These are phyloP conservation scores for Caenorhabditis virilis DNA, from an alignment of 2,888 invertebrate genomes.

Conservation along the genomic window DNA sequence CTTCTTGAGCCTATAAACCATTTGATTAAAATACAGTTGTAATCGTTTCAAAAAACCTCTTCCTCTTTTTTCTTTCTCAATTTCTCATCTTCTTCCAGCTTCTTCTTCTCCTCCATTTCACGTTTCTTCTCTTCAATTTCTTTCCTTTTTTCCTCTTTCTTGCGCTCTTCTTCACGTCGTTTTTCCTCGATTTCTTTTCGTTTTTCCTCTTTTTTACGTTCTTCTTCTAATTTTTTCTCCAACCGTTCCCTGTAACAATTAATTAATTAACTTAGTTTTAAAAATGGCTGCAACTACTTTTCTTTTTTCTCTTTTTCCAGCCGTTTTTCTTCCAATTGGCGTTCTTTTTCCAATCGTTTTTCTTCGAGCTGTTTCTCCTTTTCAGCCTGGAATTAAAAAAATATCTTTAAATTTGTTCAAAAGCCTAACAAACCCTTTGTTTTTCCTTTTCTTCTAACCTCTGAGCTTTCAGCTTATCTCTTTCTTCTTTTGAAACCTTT, in stretches of 20 bases:
- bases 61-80: slow-evolving; percentile 49
- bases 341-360: slow-evolving; percentile 43
- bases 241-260: slow-evolving; percentile 25
- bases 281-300: slow-evolving; percentile 12
- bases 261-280: not conserved
- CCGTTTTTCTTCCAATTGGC: slow-evolving; percentile 42
- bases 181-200: slow-evolving; percentile 29
- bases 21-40: not conserved
- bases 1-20: slow-evolving; percentile 42
- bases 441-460: slow-evolving; percentile 31
- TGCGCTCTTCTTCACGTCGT: slow-evolving; percentile 37
- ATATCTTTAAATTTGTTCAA: no score
- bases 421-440: no score
- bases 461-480: slow-evolving; percentile 21
- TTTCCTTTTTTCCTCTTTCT: slow-evolving; percentile 38
- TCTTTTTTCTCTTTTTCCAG: slow-evolving; percentile 49
- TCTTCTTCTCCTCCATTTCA: slow-evolving; percentile 33
- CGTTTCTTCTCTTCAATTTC: slow-evolving; percentile 36
- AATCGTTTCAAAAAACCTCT: slow-evolving; percentile 22
- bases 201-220: slow-evolving; percentile 36
- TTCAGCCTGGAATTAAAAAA: no score
- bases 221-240: slow-evolving; percentile 40
- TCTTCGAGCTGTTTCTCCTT: slow-evolving; percentile 25
- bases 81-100: slow-evolving; percentile 41
- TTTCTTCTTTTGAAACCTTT: slow-evolving; percentile 29